Base-by-base conservation (phyloP, 35 echinoderm and acorn worm genomes). In the Strongylocentrotus purpuratus region DNA sequence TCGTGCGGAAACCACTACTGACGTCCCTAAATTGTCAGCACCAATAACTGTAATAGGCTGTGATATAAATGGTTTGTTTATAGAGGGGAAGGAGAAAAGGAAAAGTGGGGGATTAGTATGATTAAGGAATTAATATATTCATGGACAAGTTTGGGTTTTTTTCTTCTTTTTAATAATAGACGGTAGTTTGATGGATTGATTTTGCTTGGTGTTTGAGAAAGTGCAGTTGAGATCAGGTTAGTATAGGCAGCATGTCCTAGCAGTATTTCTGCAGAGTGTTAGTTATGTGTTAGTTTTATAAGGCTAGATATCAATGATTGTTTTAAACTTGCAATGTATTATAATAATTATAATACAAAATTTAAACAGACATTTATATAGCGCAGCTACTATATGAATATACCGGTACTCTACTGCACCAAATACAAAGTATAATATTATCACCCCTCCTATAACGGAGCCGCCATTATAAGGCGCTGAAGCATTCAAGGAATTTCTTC, bases 31-130 rank as follows among this genome's bases (percentile, higher is more conserved):
- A 89, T 89, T 46, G 87, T 89, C 87, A 2, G 12, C 12, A 46
- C 87, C 87, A 89, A 89, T 89, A 89, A 89, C 87, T 18, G 33
- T 89, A 89, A 89, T 89, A n/a, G 87, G 32, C 33, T 89, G 32
- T 8, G 32, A 89, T 89, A 46, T 89, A 89, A 89, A 89, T 89
- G 87, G 87, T 89, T 89, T 89, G n/a, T 89, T 89, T 89, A 89
- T 46, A 41, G 32, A 89, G 20, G 12, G 8, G 20, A n/a, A 78
- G 20, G 65, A 78, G 52, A 78, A 78, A 78, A 78, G 65, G 65
- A 78, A 9, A 31, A 78, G 65, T 78, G 28, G 65, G 28, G 65
- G 65, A 78, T 78, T 78, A 78, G 65, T 78, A 78, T 78, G 28
- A 78, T 78, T 78, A 78, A 78, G 65, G 65, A 28, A 78, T 78